Base-by-base conservation (phyloP, 2,797 vertebrate species). In the Erethizon dorsatum region DNA sequence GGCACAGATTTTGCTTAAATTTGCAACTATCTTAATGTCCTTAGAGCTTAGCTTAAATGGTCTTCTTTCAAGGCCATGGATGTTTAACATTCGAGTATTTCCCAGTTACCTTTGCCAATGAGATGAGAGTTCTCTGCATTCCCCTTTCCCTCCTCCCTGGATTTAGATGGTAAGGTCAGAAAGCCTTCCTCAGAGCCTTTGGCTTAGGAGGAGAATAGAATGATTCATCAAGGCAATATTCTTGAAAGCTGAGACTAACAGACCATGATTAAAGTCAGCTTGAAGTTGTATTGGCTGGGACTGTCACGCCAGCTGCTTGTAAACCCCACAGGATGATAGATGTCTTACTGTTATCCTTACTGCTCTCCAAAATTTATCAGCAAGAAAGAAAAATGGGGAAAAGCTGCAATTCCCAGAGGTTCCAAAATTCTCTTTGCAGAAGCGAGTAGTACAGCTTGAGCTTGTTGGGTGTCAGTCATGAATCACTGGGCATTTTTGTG, bases 351-450 rank as follows among this genome's bases (percentile, higher is more conserved):
- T 61, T 91, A 26, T 73, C 50, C 63, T 20, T 57, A 14, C 14
- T 61, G 56, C 83, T 94, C 26, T 92, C 73, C 24, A 86, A 90
- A 90, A 97, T 80, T 90, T 63, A 90, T 93, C 69, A 96, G 90
- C 65, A 95, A 67, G 52, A 90, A 88, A 84, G 84, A 95, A 85
- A 93, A 92, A 94, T 79, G 56, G 82, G 63, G 52, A 67, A 92
- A 90, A 37, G 33, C 79, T 18, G 31, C 24, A 88, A 69, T 33
- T 95, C 82, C 31, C 56, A 47, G 82, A 85, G 52, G 52, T 90
- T 56, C 52, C 9, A 1, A 89, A 85, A 57, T 83, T 85, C 45
- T 91, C 57, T 93, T 95, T 92, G 90, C 50, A 93, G 11, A 11
- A 59, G 26, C 14, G 77, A 89, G 31, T 4, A 2, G 50, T 31